Evolutionary conservation across 2,888 invertebrate genomes (phyloP), one percentile per base, ranked within the genome.

Genomic region (Stomorhina lunata): DNA sequence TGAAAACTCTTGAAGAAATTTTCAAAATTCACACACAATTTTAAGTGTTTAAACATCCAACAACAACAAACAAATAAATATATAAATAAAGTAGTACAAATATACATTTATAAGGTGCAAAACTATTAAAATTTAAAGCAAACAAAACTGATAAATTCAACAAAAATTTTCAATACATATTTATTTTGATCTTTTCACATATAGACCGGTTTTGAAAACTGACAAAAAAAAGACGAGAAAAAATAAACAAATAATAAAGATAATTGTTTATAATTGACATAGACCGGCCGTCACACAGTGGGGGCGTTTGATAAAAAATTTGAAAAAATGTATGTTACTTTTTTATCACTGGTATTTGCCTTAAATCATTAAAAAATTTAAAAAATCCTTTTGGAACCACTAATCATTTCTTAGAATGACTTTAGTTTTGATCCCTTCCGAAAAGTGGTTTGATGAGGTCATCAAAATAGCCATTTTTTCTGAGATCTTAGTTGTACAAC

Each of bases 231-330:
- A 55, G 32, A 22, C 29, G 27, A 15, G 9, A 34, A n/a, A 27
- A 15, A 69, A 43, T 10, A 61, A 61, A 32, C 15, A 73, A 53
- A 73, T n/a, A 34, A 34, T 29, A 63, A 25, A 53, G 9, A 48
- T n/a, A 78, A 63, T 71, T 69, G 40, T 69, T 75, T 45, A n/a
- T n/a, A 69, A 61, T 80, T 76, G 61, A 50, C 9, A 50, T 12
- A 57, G 9, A 55, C 59, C 2, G 15, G 25, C 37, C 20, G 6
- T 6, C 37, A 12, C 15, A 25, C 27, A n/a, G 20, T 12, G 17
- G n/a, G n/a, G n/a, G n/a, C n/a, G n/a, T n/a, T n/a, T n/a, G n/a
- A n/a, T n/a, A n/a, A n/a, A n/a, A n/a, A n/a, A n/a, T n/a, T n/a
- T n/a, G n/a, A n/a, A n/a, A n/a, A n/a, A n/a, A n/a, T n/a, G n/a